Base-by-base conservation (phyloP, 2,888 invertebrate species). In the Dynastes grantii region DNA sequence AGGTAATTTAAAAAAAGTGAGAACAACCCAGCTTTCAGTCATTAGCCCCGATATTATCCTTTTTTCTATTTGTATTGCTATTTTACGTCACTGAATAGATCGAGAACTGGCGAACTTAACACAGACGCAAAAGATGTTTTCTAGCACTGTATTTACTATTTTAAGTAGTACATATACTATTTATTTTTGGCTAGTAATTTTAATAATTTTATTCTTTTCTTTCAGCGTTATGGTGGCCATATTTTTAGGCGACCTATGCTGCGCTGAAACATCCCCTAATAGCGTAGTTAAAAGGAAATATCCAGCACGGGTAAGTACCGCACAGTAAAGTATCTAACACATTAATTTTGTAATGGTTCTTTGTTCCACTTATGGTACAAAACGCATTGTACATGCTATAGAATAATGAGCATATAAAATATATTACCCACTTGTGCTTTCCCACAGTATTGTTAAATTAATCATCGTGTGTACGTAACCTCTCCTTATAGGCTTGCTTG, bases 141-240 rank as follows among this genome's bases (percentile, higher is more conserved):
- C 32, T 32, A 4, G 32, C 5, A 4, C 5, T 37, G 0, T 37
- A 32, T 37, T 5, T 37, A 22, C 22, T 22, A 22, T 22, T 22
- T 22, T 22, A 22, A 22, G 22, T 22, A 22, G 22, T 22, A 22
- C 22, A 22, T 22, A 22, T 22, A 22, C 22, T 22, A 22, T 22
- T 22, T 22, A 37, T 37, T 5, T 37, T 5, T 37, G 32, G 32
- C 32, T 37, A 37, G 32, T 37, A 5, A 37, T 37, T 37, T 37
- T 37, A 37, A 37, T 37, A 2, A 37, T 37, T 4, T 6, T 37
- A 37, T 37, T 37, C 5, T 81, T 83, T 80, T 82, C 61, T 87
- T 87, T 70, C 84, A 87, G 87, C 85, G 83, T 85, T 81, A 84
- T 85, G 81, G 84, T 84, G 79, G 81, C 84, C 82, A 82, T 87